Evolutionary conservation across 23 tunicate genomes (phyloP).

Genomic region (Styela plicata): DNA sequence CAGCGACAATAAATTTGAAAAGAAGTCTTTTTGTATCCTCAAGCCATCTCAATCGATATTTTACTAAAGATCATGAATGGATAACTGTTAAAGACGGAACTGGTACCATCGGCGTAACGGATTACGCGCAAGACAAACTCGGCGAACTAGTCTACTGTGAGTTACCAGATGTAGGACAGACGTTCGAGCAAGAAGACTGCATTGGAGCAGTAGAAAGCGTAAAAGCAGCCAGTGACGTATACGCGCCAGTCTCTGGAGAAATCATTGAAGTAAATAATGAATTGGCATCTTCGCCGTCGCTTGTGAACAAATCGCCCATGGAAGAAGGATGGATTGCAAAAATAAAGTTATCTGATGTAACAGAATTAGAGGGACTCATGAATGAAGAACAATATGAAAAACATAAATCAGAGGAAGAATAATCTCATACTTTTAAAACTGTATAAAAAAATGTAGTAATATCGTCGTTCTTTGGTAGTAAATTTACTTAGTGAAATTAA

Average conservation of each 20-base stretch:
- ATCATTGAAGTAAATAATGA: constrained; percentile 35
- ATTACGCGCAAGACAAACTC: constrained; percentile 50
- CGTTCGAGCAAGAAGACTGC: constrained; percentile 31
- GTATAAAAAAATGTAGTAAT: too few species aligned
- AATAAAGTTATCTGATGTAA: constrained; percentile 18
- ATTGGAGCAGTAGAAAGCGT: constrained; percentile 75
- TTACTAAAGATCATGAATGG: constrained; percentile 78
- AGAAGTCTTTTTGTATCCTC: too few species aligned
- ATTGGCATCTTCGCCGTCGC: constrained; percentile 29
- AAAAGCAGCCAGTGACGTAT: constrained; percentile 77
- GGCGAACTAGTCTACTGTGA: constrained; percentile 82
- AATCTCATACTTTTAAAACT: too few species aligned
- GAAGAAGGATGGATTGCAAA: constrained; percentile 72
- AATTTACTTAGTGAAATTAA: too few species aligned
- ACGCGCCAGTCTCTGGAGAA: constrained; percentile 52
- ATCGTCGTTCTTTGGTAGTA: too few species aligned
- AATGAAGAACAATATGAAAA: constrained; percentile 24
- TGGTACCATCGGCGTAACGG: constrained; percentile 74
- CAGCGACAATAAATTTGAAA: too few species aligned
- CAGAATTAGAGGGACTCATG: constrained; percentile 31
- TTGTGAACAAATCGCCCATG: constrained; percentile 47
- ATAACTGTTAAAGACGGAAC: constrained; percentile 36
- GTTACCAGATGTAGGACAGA: constrained; percentile 60
- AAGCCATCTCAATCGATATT: too few species aligned
- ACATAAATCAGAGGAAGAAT: background rate